Percentiles rank a stretch among this genome's conserved stretches.
Conservation (phyloP, 2,888 invertebrate species). For the Oscheius onirici region DNA sequence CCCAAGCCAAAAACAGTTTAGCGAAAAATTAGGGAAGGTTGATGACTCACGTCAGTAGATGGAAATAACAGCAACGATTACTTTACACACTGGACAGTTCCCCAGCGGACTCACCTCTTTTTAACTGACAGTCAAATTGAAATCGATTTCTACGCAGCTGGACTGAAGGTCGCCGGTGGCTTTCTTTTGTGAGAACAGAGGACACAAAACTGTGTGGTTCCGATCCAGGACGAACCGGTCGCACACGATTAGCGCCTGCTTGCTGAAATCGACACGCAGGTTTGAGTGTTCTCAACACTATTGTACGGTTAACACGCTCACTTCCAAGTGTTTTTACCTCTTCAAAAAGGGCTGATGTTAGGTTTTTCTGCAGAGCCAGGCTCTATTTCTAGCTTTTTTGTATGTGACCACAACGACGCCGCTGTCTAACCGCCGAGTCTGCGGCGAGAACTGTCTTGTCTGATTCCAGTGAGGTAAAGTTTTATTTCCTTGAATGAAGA, state of each 20-base stretch:
- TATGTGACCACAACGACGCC: too few species aligned
- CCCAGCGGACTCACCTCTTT: not conserved
- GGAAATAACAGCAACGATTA: conserved; percentile 6
- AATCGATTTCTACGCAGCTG: conserved; percentile 13
- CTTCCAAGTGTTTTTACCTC: conserved; percentile 8
- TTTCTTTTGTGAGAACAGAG: not conserved
- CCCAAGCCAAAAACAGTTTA: not conserved
- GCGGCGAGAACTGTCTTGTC: too few species aligned
- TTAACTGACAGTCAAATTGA: conserved; percentile 13
- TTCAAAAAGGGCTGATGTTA: not conserved
- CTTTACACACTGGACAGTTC: conserved; percentile 21
- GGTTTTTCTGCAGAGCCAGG: too few species aligned
- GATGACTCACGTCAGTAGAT: not conserved
- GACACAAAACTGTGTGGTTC: conserved; percentile 25
- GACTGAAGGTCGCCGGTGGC: conserved; percentile 23
- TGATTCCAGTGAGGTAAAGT: too few species aligned
- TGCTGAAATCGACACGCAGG: conserved; percentile 20
- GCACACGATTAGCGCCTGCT: conserved; percentile 22
- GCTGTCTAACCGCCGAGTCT: too few species aligned
- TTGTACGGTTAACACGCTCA: not conserved
- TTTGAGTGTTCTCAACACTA: not conserved
- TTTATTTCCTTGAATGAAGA: too few species aligned
- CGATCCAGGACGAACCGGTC: conserved; percentile 20
- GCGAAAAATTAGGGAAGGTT: not conserved
- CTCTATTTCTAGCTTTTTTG: too few species aligned